Evolutionary conservation across 64 coral and sea anemone species (phyloP).

Genomic region (Orbicella faveolata): DNA sequence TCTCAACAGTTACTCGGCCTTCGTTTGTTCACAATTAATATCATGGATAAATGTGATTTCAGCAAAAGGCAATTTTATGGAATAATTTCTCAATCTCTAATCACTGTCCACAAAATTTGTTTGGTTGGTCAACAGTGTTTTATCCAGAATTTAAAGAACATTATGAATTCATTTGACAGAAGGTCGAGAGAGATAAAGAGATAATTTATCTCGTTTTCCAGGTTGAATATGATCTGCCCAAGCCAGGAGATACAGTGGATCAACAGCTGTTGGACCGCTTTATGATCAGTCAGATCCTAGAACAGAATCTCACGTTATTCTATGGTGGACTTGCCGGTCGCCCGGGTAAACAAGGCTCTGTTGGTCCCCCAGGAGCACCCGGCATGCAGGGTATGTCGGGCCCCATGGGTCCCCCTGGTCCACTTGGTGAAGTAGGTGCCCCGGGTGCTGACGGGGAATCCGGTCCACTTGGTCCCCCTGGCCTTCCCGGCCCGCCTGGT

Average conservation of each 20-base stretch:
- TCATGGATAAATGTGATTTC: no score
- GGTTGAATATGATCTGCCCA: conserved; percentile 70
- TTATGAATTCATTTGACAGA: not conserved
- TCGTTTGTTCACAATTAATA: no score
- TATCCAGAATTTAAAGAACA: not conserved
- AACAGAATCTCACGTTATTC: conserved; percentile 96
- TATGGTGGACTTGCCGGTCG: conserved; percentile 83
- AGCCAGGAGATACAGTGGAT: conserved; percentile 78
- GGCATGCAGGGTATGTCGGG: conserved; percentile 74
- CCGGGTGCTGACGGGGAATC: conserved; percentile 74
- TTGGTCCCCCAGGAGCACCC: conserved; percentile 42
- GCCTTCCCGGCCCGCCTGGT: conserved; percentile 74
- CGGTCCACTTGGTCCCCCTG: conserved; percentile 65
- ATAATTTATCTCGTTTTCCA: not conserved
- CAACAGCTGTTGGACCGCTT: conserved; percentile 88
- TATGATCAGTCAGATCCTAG: conserved; percentile 98
- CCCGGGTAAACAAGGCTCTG: conserved; percentile 54
- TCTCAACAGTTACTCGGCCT: no score
- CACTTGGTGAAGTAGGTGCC: conserved; percentile 72
- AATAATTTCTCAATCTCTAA: no score
- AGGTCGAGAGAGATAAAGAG: not conserved
- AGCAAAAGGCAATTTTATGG: no score
- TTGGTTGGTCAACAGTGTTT: not conserved
- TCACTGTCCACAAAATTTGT: no score
- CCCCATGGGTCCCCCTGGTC: conserved; percentile 53